A percentile compares a stretch with the other conserved stretches of the same genome.
Evolutionary conservation across 2,888 invertebrate genomes (phyloP).

Genomic region (Diabrotica balteata): DNA sequence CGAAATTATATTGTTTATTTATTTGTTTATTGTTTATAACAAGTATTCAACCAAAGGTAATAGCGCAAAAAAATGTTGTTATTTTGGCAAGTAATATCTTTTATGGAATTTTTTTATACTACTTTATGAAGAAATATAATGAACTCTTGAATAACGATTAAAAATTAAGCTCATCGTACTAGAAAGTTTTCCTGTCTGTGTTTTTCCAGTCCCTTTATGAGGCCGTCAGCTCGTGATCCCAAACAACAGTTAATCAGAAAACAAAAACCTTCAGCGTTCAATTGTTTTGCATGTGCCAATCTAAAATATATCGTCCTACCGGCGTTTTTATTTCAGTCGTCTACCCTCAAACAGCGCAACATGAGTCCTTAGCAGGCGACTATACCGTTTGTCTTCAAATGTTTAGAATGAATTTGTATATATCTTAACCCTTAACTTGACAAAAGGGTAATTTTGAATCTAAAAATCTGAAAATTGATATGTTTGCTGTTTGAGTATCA

Average conservation of each 20-base stretch:
- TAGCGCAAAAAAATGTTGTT: no score
- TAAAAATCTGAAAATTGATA: no score
- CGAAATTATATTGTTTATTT: no score
- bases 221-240: not conserved
- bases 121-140: no score
- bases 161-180: not conserved
- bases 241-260: slow-evolving; percentile 10
- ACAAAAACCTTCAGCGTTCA: slow-evolving; percentile 8
- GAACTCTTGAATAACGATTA: no score
- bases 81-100: no score
- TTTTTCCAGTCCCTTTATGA: slow-evolving; percentile 4
- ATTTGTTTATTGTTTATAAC: no score
- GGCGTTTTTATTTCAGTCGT: slow-evolving; percentile 1
- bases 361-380: not conserved
- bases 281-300: slow-evolving; percentile 15
- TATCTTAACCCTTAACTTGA: no score
- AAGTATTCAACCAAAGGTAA: no score
- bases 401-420: not conserved
- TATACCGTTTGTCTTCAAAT: slow-evolving; percentile 7
- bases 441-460: no score
- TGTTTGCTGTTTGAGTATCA: no score
- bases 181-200: not conserved
- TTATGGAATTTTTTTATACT: no score
- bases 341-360: slow-evolving; percentile 3
- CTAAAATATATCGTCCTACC: slow-evolving; percentile 8